These are phyloP conservation scores for Thalassophryne amazonica DNA, from an alignment of 2,797 vertebrate species.

Conservation along the genomic window DNA sequence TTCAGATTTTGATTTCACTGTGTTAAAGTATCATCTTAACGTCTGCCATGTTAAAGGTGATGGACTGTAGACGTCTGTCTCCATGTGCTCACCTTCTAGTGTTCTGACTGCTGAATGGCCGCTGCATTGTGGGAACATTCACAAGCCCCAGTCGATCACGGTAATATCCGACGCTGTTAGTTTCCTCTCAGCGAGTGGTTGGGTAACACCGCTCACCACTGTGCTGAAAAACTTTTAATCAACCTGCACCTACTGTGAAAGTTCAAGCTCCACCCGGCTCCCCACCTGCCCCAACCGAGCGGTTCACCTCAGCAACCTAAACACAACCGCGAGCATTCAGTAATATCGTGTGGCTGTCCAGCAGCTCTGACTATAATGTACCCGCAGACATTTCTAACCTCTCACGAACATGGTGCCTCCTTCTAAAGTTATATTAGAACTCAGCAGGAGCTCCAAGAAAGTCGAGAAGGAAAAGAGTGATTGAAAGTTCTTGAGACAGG, in stretches of 20 bases:
- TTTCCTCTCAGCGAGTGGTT: conserved; percentile 55
- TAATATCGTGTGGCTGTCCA: conserved; percentile 71
- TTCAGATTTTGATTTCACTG: too few relatives aligned
- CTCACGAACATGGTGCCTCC: conserved; percentile 56
- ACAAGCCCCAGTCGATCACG: conserved; percentile 46
- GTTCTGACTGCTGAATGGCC: conserved; percentile 39
- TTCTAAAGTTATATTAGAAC: conserved; percentile 78
- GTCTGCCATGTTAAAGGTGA: too few relatives aligned
- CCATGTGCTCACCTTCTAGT: conserved; percentile 55
- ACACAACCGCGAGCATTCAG: conserved; percentile 74
- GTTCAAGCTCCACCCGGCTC: conserved; percentile 49
- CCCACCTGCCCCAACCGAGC: conserved; percentile 58
- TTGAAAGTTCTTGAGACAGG: conserved; percentile 69
- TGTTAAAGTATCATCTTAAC: too few relatives aligned
- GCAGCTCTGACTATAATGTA: conserved; percentile 69
- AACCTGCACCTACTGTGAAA: conserved; percentile 67
- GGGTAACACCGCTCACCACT: conserved; percentile 62
- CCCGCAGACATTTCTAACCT: conserved; percentile 64
- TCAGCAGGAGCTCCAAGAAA: conserved; percentile 70
- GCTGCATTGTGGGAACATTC: conserved; percentile 60
- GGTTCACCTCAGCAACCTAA: conserved; percentile 82
- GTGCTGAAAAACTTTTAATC: conserved; percentile 78
- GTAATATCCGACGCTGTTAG: conserved; percentile 70
- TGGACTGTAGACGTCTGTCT: conserved; percentile 61
- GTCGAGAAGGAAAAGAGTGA: conserved; percentile 62